phyloP scores from a whole-genome alignment of 2,113 vertebrate species.

The Genyomyrus donnyi region DNA sequence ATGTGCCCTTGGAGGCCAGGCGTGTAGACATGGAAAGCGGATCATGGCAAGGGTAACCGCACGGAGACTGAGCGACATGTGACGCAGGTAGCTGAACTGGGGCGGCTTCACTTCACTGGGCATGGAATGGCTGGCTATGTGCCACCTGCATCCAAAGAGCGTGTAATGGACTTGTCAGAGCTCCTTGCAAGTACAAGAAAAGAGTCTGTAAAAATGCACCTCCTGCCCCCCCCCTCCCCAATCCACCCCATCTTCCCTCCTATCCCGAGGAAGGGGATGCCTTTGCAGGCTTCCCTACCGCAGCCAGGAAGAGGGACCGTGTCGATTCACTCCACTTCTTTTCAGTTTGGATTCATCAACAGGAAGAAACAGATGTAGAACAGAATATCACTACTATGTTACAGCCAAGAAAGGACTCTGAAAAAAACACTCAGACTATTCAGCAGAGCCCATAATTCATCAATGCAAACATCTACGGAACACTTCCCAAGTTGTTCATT shows the following conservation, averaged over 20 bases:
- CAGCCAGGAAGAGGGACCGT: background rate
- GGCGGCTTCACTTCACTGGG: constrained; percentile 47
- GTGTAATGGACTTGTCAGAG: constrained; percentile 59
- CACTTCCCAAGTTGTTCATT: background rate
- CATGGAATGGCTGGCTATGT: constrained; percentile 47
- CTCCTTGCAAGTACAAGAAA: constrained; percentile 31
- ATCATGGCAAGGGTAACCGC: constrained; percentile 23
- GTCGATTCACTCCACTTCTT: background rate
- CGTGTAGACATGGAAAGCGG: constrained; percentile 33
- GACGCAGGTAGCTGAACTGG: background rate
- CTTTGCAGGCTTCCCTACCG: background rate
- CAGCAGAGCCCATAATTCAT: background rate
- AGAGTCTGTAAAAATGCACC: constrained; percentile 33
- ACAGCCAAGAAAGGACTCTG: background rate
- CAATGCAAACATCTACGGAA: background rate
- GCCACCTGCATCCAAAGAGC: constrained; percentile 58
- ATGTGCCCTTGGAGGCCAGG: constrained; percentile 44
- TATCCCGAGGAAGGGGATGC: background rate
- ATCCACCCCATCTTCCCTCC: background rate
- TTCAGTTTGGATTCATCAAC: background rate
- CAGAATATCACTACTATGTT: background rate
- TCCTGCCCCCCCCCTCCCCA: constrained; percentile 13
- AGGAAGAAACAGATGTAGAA: background rate
- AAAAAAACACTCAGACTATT: background rate
- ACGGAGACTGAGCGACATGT: constrained; percentile 30